A percentile compares a stretch with the other conserved stretches of the same genome.
phyloP scores from a whole-genome alignment of 2,888 invertebrate species.

The Pristionchus maxplancki region DNA sequence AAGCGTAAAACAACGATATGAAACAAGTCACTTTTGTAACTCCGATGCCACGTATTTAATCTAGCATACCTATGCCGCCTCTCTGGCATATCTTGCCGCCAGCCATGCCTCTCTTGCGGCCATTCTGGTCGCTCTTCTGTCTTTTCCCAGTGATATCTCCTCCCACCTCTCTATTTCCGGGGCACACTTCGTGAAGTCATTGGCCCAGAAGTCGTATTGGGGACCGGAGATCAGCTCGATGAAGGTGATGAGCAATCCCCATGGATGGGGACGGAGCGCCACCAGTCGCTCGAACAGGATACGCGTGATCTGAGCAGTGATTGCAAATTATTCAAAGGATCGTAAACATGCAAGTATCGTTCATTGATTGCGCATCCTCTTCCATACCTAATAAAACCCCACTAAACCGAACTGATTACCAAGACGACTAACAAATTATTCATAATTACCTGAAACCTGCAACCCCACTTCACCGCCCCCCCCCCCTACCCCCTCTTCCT shows the following conservation, averaged over 20 bases:
- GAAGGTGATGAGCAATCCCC: slow-evolving; percentile 98
- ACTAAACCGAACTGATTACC: not conserved
- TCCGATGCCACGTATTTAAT: too few relatives aligned
- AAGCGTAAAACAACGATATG: too few relatives aligned
- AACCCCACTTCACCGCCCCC: not conserved
- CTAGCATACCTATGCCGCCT: not conserved
- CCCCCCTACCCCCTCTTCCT: too few relatives aligned
- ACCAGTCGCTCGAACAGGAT: slow-evolving; percentile 96
- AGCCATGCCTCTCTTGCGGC: too few relatives aligned
- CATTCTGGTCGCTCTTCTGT: too few relatives aligned
- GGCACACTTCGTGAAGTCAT: slow-evolving; percentile 99
- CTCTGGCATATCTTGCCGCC: not conserved
- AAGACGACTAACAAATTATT: too few relatives aligned
- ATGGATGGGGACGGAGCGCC: slow-evolving; percentile 98
- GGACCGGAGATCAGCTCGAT: slow-evolving; percentile 99
- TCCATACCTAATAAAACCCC: not conserved
- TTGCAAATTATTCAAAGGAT: not conserved
- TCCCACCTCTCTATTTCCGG: slow-evolving; percentile 97
- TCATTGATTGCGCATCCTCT: not conserved
- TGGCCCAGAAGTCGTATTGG: slow-evolving; percentile 97
- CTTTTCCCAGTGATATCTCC: too few relatives aligned
- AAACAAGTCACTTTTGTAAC: too few relatives aligned
- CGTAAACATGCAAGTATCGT: not conserved
- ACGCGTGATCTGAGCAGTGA: slow-evolving; percentile 61
- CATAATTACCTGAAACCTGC: not conserved